phyloP scores from a whole-genome alignment of 2,888 invertebrate species.

The Taphrorychus bicolor region DNA sequence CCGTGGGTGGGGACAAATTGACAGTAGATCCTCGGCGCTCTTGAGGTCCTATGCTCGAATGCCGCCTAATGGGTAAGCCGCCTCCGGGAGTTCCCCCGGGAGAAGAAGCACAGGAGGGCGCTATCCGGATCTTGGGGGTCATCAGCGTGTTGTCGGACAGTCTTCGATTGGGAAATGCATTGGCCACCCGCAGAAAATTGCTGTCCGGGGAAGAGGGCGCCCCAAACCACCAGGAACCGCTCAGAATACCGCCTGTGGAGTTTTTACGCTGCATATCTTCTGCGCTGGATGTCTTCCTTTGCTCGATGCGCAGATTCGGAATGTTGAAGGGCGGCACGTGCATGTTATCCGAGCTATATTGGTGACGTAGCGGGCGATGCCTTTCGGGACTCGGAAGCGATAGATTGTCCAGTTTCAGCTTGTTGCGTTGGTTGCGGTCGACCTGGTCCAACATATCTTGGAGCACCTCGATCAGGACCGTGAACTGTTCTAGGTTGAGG shows the following conservation, averaged over 20 bases:
- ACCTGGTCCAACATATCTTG: constrained; percentile 93
- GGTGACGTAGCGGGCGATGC: constrained; percentile 77
- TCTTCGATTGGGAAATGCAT: constrained; percentile 82
- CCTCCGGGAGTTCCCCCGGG: constrained; percentile 75
- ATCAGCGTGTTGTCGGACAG: constrained; percentile 91
- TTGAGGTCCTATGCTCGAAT: constrained; percentile 91
- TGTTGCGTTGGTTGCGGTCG: constrained; percentile 87
- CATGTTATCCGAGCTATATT: constrained; percentile 87
- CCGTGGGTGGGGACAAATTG: constrained; percentile 88
- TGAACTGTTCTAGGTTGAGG: constrained; percentile 83
- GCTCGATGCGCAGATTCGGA: constrained; percentile 85
- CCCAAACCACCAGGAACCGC: constrained; percentile 86
- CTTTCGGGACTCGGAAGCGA: constrained; percentile 79
- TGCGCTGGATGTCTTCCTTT: constrained; percentile 88
- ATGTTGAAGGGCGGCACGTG: constrained; percentile 85
- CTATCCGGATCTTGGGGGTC: constrained; percentile 88
- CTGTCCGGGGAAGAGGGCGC: constrained; percentile 83
- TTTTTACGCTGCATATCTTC: constrained; percentile 91
- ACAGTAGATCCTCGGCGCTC: constrained; percentile 84
- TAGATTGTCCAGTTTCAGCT: constrained; percentile 84
- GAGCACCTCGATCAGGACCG: constrained; percentile 79
- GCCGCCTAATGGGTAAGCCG: constrained; percentile 84
- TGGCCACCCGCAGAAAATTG: constrained; percentile 86
- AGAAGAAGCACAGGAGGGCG: constrained; percentile 88
- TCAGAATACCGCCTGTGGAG: constrained; percentile 74